phyloP scores from a whole-genome alignment of 1,140 invertebrate species.

The Cherax quadricarinatus region DNA sequence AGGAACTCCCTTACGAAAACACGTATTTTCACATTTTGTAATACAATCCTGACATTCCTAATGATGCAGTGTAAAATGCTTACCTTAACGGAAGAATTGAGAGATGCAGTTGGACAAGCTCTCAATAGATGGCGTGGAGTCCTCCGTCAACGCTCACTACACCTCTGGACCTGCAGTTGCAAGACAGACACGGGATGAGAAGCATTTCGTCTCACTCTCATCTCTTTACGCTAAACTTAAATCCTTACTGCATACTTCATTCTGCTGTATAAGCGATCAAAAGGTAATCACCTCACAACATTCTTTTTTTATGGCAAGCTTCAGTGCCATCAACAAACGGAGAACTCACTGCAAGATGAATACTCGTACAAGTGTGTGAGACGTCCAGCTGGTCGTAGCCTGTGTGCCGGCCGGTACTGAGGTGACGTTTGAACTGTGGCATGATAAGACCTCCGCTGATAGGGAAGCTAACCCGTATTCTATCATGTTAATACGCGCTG shows the following conservation, averaged over 20 bases:
- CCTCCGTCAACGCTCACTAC: background rate
- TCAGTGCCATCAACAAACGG: no score
- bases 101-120: background rate
- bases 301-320: background rate
- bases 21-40: background rate
- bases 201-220: background rate
- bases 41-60: conserved; percentile 41
- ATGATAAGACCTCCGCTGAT: background rate
- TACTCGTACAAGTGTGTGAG: no score
- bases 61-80: conserved; percentile 2
- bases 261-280: background rate
- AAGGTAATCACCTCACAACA: background rate
- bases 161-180: background rate
- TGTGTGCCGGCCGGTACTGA: background rate
- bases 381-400: no score
- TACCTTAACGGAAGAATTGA: background rate
- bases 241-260: no score
- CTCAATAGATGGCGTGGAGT: conserved; percentile 40
- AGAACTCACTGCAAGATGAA: no score
- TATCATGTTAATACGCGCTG: background rate
- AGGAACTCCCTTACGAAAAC: background rate
- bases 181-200: background rate
- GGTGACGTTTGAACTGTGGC: background rate
- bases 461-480: background rate
- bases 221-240: background rate